These are phyloP conservation scores for Sebastes schlegelii DNA, from an alignment of 2,113 vertebrate genomes.

Conservation along the genomic window DNA sequence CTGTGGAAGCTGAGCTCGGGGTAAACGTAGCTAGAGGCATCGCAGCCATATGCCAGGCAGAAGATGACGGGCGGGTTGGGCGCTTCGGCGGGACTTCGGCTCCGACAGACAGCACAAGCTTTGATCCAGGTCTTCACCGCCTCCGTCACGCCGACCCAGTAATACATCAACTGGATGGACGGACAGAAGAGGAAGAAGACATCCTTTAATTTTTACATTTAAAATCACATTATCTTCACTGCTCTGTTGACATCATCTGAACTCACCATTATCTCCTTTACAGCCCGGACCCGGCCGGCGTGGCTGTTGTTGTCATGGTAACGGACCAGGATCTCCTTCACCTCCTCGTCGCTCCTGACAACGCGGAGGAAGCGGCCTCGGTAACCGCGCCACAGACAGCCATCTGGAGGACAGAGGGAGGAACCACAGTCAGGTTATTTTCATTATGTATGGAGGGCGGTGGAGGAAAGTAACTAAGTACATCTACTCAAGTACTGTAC, in stretches of 20 bases:
- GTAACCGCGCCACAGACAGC: conserved; percentile 59
- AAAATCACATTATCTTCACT: neutral
- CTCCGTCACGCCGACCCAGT: conserved; percentile 69
- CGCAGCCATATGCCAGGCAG: conserved; percentile 73
- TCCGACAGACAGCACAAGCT: conserved; percentile 45
- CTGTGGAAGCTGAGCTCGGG: conserved; percentile 66
- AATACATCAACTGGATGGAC: conserved; percentile 61
- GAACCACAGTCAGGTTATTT: neutral
- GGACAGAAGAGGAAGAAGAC: neutral
- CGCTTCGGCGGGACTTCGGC: neutral
- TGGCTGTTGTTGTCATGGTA: conserved; percentile 77
- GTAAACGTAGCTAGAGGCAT: conserved; percentile 55
- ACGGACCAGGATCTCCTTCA: conserved; percentile 65
- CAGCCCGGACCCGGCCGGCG: conserved; percentile 15
- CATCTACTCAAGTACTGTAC: no score
- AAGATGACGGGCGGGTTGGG: neutral
- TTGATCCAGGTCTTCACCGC: conserved; percentile 62
- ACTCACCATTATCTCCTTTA: conserved; percentile 68
- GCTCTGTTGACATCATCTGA: neutral
- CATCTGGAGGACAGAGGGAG: conserved; percentile 51
- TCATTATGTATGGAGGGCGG: no score
- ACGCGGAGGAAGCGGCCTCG: conserved; percentile 71
- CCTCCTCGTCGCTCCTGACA: conserved; percentile 66
- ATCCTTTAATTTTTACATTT: neutral
- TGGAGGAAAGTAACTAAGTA: no score